Evolutionary conservation across 2,888 invertebrate genomes (phyloP).

Genomic region (Apocheima hispidaria): DNA sequence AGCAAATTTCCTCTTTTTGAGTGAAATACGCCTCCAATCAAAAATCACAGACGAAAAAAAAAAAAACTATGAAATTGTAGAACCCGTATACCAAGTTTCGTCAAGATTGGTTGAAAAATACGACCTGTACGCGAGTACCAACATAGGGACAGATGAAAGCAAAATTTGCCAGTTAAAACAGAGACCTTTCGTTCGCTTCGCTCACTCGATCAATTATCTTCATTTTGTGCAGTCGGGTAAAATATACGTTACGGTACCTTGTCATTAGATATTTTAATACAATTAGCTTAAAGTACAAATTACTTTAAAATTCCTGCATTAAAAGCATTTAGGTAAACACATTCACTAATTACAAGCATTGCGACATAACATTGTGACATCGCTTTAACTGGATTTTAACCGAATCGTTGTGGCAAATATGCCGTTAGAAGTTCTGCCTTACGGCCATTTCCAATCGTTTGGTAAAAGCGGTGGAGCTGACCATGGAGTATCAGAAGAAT

Average conservation of each 20-base stretch:
- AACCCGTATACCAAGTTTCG: too few species aligned
- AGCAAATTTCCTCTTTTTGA: too few species aligned
- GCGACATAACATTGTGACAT: conserved; percentile 18
- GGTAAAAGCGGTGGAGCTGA: background rate
- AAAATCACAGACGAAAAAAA: too few species aligned
- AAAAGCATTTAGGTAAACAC: conserved; percentile 4
- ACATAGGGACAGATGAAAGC: too few species aligned
- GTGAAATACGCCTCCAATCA: too few species aligned
- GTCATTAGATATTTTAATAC: background rate
- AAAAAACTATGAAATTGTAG: too few species aligned
- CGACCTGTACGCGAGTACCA: too few species aligned
- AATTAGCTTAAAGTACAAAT: background rate
- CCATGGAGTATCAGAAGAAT: background rate
- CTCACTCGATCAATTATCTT: too few species aligned
- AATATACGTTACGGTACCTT: background rate
- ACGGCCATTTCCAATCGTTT: conserved; percentile 16
- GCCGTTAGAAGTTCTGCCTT: conserved; percentile 17
- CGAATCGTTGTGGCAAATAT: conserved; percentile 11
- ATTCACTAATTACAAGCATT: conserved; percentile 21
- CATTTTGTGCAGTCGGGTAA: too few species aligned
- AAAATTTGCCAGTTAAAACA: too few species aligned
- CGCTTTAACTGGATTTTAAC: conserved; percentile 12
- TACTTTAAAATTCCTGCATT: background rate
- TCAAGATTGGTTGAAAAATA: too few species aligned
- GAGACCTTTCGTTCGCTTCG: too few species aligned